These are phyloP conservation scores for Lithosia quadra DNA, from an alignment of 2,888 invertebrate species.

Conservation along the genomic window DNA sequence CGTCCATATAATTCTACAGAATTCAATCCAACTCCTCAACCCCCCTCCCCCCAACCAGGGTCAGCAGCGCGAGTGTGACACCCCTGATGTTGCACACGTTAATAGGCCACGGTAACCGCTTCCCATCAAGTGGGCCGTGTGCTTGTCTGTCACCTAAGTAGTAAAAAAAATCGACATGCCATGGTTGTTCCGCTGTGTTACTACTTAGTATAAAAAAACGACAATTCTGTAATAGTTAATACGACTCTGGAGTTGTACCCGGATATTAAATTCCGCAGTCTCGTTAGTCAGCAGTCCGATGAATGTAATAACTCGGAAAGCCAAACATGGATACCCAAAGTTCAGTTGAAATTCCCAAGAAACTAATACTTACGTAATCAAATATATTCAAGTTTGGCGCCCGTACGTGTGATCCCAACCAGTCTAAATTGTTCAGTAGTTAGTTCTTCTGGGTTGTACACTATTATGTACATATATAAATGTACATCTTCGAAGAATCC, in stretches of 20 bases:
- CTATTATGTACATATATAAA: too few relatives aligned
- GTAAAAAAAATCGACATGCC: too few relatives aligned
- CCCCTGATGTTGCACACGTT: too few relatives aligned
- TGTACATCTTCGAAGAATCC: not conserved
- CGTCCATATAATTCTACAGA: too few relatives aligned
- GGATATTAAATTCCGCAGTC: not conserved
- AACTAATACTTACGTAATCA: slow-evolving; percentile 13
- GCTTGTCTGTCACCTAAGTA: too few relatives aligned
- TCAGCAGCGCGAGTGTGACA: too few relatives aligned
- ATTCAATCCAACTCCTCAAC: too few relatives aligned
- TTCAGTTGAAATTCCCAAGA: slow-evolving; percentile 4
- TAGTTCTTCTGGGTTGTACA: not conserved
- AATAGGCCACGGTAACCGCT: too few relatives aligned
- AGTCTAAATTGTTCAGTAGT: slow-evolving; percentile 8
- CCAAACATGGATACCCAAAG: not conserved
- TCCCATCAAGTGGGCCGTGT: too few relatives aligned
- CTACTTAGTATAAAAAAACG: not conserved
- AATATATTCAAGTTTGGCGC: not conserved
- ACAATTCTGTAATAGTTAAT: not conserved
- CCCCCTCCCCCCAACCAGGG: too few relatives aligned
- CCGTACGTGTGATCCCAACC: not conserved
- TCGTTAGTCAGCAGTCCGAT: not conserved
- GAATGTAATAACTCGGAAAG: not conserved
- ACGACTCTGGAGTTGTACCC: not conserved
- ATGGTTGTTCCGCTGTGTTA: too few relatives aligned